Conservation (phyloP, 2,113 vertebrate species). For the Crotalus tigris region DNA sequence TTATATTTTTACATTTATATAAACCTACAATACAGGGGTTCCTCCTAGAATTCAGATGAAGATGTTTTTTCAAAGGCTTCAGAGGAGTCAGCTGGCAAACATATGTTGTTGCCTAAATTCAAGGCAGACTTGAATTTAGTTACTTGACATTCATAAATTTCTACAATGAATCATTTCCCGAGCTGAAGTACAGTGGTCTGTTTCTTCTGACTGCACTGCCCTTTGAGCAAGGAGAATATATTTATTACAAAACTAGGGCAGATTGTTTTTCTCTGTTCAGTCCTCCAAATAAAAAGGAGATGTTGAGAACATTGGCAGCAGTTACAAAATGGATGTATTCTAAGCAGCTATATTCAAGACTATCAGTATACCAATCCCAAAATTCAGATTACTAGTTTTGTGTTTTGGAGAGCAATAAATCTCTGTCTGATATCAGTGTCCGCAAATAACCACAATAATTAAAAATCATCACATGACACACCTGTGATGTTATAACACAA, state of each 20-base stretch:
- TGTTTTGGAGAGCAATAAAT: neutral
- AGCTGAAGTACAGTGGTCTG: neutral
- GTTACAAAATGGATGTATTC: neutral
- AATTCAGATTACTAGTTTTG: neutral
- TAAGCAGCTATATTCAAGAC: neutral
- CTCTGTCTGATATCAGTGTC: neutral
- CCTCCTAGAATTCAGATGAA: neutral
- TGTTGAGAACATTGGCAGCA: neutral
- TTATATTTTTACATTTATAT: neutral
- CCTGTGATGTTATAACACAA: neutral
- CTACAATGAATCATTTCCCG: neutral
- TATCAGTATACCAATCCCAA: neutral
- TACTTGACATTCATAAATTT: constrained; percentile 6
- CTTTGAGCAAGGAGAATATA: neutral
- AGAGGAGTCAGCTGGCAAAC: constrained; percentile 13
- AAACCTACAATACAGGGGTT: neutral
- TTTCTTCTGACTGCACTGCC: neutral
- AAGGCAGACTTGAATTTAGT: constrained; percentile 4
- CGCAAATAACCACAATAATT: neutral
- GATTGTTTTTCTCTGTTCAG: neutral
- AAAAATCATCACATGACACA: neutral
- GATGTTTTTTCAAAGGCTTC: neutral
- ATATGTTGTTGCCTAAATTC: neutral
- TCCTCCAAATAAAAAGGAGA: neutral
- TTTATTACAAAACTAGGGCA: constrained; percentile 1